Percentiles rank a stretch among this genome's conserved stretches.
Conservation (phyloP, 2,797 vertebrate species). For the Muraenolepis orangiensis region DNA sequence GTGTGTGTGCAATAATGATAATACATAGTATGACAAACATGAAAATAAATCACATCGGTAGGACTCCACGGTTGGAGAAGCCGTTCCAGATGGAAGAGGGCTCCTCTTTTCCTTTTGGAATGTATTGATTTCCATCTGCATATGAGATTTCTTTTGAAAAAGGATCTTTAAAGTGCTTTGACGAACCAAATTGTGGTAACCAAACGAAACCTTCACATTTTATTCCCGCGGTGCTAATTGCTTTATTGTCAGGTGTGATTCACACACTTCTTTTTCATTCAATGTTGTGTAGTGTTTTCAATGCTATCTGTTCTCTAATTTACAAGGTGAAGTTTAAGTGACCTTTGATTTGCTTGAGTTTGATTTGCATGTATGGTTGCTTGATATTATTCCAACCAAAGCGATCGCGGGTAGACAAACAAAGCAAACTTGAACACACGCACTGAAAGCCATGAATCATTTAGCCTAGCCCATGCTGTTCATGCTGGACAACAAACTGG, state of each 20-base stretch:
- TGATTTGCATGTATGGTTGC: not conserved
- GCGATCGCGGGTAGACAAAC: not conserved
- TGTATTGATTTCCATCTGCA: constrained; percentile 34
- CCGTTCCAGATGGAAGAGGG: constrained; percentile 56
- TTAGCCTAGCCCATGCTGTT: too few relatives aligned
- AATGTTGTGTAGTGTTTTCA: not conserved
- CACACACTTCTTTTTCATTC: not conserved
- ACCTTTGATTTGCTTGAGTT: too few relatives aligned
- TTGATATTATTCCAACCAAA: not conserved
- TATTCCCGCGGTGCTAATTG: not conserved
- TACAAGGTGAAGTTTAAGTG: too few relatives aligned
- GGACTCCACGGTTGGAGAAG: constrained; percentile 59
- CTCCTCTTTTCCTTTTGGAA: constrained; percentile 54
- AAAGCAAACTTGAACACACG: not conserved
- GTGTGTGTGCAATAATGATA: constrained; percentile 44
- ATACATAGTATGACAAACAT: not conserved
- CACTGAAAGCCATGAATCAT: not conserved
- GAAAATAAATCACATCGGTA: constrained; percentile 39
- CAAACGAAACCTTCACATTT: not conserved
- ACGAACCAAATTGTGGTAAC: not conserved
- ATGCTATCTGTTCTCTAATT: not conserved
- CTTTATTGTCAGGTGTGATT: not conserved
- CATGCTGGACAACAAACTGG: too few relatives aligned
- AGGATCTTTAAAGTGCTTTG: not conserved
- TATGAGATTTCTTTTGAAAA: not conserved